phyloP scores from a whole-genome alignment of 35 echinoderm and acorn worm species.

The Lytechinus pictus region DNA sequence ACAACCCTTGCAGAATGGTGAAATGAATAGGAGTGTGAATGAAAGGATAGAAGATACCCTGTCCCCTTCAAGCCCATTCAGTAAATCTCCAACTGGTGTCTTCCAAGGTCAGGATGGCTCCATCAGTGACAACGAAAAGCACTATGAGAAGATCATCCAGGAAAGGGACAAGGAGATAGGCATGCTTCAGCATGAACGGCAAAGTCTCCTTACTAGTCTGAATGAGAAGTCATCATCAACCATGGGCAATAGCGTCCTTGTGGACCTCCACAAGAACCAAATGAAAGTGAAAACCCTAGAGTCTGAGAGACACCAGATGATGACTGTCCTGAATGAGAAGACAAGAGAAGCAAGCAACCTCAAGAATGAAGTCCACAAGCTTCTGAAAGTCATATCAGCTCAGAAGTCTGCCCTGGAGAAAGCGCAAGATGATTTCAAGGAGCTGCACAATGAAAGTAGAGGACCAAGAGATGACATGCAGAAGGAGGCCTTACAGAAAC shows the following conservation, averaged over 20 bases:
- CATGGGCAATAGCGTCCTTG: slow-evolving; percentile 76
- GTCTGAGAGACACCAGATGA: slow-evolving; percentile 93
- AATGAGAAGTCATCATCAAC: slow-evolving; percentile 77
- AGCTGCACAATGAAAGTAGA: slow-evolving; percentile 67
- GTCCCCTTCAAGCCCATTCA: neutral
- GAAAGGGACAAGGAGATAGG: slow-evolving; percentile 84
- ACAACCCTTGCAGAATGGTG: slow-evolving; percentile 53
- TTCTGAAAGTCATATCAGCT: slow-evolving; percentile 82
- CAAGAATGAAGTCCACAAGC: slow-evolving; percentile 95
- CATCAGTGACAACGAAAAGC: slow-evolving; percentile 93
- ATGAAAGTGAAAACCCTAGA: slow-evolving; percentile 90
- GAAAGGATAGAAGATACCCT: slow-evolving; percentile 45
- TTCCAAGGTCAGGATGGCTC: slow-evolving; percentile 57
- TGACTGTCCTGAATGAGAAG: slow-evolving; percentile 95
- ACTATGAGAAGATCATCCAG: slow-evolving; percentile 88
- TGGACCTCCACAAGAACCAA: slow-evolving; percentile 89
- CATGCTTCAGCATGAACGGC: slow-evolving; percentile 74
- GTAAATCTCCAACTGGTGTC: slow-evolving; percentile 24
- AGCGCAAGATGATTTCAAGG: slow-evolving; percentile 82
- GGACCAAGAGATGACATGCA: slow-evolving; percentile 92
- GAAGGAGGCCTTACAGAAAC: slow-evolving; percentile 92
- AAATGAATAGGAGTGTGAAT: slow-evolving; percentile 29
- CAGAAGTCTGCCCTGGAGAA: slow-evolving; percentile 95
- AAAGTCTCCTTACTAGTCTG: slow-evolving; percentile 63
- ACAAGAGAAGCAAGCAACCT: slow-evolving; percentile 95